Evolutionary conservation across 2,888 invertebrate species (phyloP).

Genomic region (Noctuana brunneofusca): DNA sequence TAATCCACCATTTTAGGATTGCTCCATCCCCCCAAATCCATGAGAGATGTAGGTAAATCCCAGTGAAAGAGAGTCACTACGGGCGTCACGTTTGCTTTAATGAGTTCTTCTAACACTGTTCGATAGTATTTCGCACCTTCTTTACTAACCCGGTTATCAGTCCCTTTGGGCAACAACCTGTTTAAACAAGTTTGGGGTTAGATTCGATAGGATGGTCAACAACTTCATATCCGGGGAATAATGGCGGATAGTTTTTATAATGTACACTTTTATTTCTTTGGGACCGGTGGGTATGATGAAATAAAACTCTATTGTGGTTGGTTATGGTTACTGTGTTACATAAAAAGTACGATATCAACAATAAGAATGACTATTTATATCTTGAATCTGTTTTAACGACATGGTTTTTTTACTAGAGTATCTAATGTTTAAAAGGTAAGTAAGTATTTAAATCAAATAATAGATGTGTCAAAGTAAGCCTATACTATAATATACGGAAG

Average conservation of each 20-base stretch:
- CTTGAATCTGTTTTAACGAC: neutral
- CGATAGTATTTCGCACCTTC: constrained; percentile 90
- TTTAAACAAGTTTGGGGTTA: constrained; percentile 12
- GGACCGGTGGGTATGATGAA: constrained; percentile 6
- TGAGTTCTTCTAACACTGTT: constrained; percentile 86
- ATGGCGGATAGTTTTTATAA: constrained; percentile 10
- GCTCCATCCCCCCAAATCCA: constrained; percentile 79
- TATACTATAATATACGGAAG: neutral
- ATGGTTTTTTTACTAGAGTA: neutral
- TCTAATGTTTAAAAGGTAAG: neutral
- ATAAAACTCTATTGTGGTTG: constrained; percentile 12
- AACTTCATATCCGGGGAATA: constrained; percentile 3
- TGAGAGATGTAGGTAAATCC: constrained; percentile 79
- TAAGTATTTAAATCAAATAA: neutral
- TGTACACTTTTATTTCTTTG: constrained; percentile 19
- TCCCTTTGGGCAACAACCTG: constrained; percentile 88
- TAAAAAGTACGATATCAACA: constrained; percentile 8
- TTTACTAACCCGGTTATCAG: constrained; percentile 84
- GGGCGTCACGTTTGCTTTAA: constrained; percentile 85
- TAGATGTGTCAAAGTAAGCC: too few relatives aligned
- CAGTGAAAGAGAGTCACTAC: constrained; percentile 86
- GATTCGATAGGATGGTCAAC: constrained; percentile 12
- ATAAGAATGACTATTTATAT: neutral
- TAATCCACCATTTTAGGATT: constrained; percentile 79
- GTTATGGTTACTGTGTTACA: constrained; percentile 11